phyloP scores from a whole-genome alignment of 2,888 invertebrate species.

The Thymelicus sylvestris region DNA sequence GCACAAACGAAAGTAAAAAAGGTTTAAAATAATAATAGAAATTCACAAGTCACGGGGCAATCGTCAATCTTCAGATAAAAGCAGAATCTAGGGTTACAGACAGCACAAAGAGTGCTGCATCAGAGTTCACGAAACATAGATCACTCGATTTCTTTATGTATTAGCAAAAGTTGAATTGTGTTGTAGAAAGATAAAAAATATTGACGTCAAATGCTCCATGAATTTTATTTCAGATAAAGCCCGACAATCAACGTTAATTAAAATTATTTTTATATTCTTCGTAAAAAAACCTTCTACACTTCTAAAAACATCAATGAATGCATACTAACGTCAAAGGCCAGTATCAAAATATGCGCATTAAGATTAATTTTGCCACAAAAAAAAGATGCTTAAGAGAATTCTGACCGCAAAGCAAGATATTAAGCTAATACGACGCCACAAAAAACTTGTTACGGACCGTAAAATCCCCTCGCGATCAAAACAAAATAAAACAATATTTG shows the following conservation, averaged over 20 bases:
- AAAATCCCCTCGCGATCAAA: slow-evolving; percentile 37
- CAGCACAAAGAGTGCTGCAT: too few relatives aligned
- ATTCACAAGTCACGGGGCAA: too few relatives aligned
- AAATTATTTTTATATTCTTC: not conserved
- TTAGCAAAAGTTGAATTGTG: not conserved
- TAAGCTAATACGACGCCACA: slow-evolving; percentile 11
- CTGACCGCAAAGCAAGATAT: slow-evolving; percentile 12
- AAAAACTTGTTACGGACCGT: slow-evolving; percentile 38
- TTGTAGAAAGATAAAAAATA: not conserved
- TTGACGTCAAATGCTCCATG: slow-evolving; percentile 10
- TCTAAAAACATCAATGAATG: slow-evolving; percentile 17
- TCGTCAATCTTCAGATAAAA: too few relatives aligned
- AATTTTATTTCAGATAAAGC: not conserved
- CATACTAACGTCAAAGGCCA: slow-evolving; percentile 17
- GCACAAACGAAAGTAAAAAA: too few relatives aligned
- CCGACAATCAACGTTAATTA: not conserved
- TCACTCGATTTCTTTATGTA: not conserved
- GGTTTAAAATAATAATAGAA: too few relatives aligned
- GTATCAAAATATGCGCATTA: slow-evolving; percentile 19
- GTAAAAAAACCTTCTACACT: not conserved
- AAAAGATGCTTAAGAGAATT: slow-evolving; percentile 16
- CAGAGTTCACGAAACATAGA: too few relatives aligned
- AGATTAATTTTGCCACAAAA: slow-evolving; percentile 18
- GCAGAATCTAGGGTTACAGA: too few relatives aligned
- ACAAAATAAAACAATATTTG: slow-evolving; percentile 20